phyloP scores from a whole-genome alignment of 2,797 vertebrate species.

The Melanotaenia parkinsoni region DNA sequence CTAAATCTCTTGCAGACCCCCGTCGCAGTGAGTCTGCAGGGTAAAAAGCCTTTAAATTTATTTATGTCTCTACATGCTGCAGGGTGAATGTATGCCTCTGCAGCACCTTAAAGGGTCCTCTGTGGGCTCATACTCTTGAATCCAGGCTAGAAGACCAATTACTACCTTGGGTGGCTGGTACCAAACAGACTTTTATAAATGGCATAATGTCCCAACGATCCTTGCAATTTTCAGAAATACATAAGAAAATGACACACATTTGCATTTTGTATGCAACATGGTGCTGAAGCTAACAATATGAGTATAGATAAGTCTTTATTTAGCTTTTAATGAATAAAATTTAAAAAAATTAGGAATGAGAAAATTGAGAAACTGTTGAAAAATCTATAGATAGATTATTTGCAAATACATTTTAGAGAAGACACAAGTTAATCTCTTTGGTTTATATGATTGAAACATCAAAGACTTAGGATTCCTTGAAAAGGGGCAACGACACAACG shows the following conservation, averaged over 20 bases:
- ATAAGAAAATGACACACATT: neutral
- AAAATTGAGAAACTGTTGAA: neutral
- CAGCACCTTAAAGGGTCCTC: slow-evolving; percentile 52
- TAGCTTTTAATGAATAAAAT: neutral
- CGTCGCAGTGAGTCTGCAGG: slow-evolving; percentile 47
- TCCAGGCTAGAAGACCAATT: slow-evolving; percentile 53
- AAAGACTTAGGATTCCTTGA: neutral
- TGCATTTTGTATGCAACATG: neutral
- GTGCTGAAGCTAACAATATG: neutral
- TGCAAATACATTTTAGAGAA: neutral
- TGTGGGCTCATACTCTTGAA: slow-evolving; percentile 52
- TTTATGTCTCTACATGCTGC: slow-evolving; percentile 67
- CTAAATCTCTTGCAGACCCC: slow-evolving; percentile 73
- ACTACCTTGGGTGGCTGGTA: slow-evolving; percentile 48
- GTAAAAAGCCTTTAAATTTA: slow-evolving; percentile 66
- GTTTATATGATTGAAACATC: neutral
- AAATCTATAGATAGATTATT: neutral
- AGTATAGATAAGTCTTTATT: neutral
- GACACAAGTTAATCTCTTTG: neutral
- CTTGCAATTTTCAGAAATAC: slow-evolving; percentile 6
- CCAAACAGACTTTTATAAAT: slow-evolving; percentile 46
- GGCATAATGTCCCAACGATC: slow-evolving; percentile 10
- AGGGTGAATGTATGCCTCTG: slow-evolving; percentile 20
- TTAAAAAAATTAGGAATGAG: neutral
- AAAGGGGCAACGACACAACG: neutral